Evolutionary conservation across 1,140 invertebrate species (phyloP).

Genomic region (Chironomus striatipennis): DNA sequence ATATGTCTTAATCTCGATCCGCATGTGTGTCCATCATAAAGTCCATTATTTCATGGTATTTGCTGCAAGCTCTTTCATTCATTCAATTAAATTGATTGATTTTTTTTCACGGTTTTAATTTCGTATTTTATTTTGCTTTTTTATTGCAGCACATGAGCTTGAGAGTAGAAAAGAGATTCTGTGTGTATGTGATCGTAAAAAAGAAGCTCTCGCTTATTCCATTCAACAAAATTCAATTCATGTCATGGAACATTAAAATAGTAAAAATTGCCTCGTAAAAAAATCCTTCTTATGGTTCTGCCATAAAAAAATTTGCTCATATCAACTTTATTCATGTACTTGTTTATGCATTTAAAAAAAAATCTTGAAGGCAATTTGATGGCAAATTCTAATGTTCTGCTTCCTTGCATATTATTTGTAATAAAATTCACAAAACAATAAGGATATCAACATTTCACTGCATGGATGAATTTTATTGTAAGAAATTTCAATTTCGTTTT

Average conservation of each 20-base stretch:
- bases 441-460: conserved; percentile 13
- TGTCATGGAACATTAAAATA: conserved; percentile 22
- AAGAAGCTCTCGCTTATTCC: background rate
- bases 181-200: background rate
- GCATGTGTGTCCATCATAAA: conserved; percentile 12
- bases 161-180: background rate
- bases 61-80: background rate
- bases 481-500: too few relatives aligned
- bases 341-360: background rate
- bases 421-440: background rate
- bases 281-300: background rate
- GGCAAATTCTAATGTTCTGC: background rate
- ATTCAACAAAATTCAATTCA: background rate
- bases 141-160: background rate
- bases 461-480: conserved; percentile 11
- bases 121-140: background rate
- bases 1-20: conserved; percentile 20
- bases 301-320: background rate
- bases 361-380: conserved; percentile 18
- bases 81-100: conserved; percentile 23
- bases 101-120: conserved; percentile 22
- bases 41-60: background rate
- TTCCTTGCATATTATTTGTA: background rate
- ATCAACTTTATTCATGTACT: conserved; percentile 14
- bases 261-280: conserved; percentile 18